Evolutionary conservation across 1,140 invertebrate species (phyloP).

Genomic region (Pachyrhynchus sulphureomaculatus): DNA sequence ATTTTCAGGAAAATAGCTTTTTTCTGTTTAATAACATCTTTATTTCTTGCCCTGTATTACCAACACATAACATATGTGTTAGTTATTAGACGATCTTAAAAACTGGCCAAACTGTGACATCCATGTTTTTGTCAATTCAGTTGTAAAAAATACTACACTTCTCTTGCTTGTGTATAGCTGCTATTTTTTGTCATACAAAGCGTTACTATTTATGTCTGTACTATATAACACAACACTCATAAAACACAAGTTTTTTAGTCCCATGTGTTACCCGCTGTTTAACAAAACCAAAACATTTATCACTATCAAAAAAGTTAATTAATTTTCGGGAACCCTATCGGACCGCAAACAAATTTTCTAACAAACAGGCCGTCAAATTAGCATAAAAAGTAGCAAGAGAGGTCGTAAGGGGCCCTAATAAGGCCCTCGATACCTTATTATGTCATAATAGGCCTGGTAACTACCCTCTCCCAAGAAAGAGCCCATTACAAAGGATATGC

Average conservation of each 20-base stretch:
- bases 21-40: no score
- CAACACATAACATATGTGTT: no score
- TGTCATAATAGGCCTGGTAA: slow-evolving; percentile 43
- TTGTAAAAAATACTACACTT: no score
- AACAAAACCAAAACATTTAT: slow-evolving; percentile 15
- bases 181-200: no score
- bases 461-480: slow-evolving; percentile 40
- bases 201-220: neutral
- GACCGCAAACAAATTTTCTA: slow-evolving; percentile 25
- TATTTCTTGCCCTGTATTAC: no score
- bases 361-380: slow-evolving; percentile 26
- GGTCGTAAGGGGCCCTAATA: slow-evolving; percentile 36
- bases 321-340: slow-evolving; percentile 19
- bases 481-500: slow-evolving; percentile 46
- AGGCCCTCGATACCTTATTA: slow-evolving; percentile 46
- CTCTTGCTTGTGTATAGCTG: no score
- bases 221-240: neutral
- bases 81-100: no score
- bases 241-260: no score
- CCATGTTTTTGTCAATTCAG: no score
- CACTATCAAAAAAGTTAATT: slow-evolving; percentile 27
- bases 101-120: no score
- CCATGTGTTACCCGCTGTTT: no score
- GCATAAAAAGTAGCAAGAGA: slow-evolving; percentile 22
- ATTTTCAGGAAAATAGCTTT: no score